A percentile compares a stretch with the other conserved stretches of the same genome.
Conservation (phyloP, 2,888 invertebrate species). For the Sthenelais limicola region DNA sequence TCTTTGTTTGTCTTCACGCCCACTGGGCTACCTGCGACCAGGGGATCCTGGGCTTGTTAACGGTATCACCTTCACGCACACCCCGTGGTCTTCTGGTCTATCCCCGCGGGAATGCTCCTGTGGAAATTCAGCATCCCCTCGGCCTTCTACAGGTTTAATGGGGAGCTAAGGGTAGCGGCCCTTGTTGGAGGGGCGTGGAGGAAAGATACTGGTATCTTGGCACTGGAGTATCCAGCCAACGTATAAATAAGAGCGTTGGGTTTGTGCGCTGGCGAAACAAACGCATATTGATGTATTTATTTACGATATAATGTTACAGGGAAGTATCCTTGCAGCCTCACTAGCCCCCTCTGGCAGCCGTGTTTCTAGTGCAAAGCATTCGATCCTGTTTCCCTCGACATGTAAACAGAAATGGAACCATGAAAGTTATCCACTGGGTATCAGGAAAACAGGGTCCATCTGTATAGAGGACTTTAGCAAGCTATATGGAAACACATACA, state of each 20-base stretch:
- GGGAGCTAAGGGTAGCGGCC: slow-evolving; percentile 1
- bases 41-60: too few species aligned
- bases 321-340: slow-evolving; percentile 21
- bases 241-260: slow-evolving; percentile 36
- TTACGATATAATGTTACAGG: slow-evolving; percentile 33
- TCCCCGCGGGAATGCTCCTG: slow-evolving; percentile 12
- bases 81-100: neutral
- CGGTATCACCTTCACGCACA: too few species aligned
- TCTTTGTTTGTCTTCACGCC: too few species aligned
- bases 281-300: slow-evolving; percentile 39
- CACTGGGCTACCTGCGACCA: neutral
- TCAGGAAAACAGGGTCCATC: slow-evolving; percentile 7
- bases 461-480: too few species aligned
- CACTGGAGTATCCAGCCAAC: slow-evolving; percentile 21
- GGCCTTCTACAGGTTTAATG: too few species aligned
- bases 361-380: slow-evolving; percentile 39
- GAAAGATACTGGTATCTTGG: slow-evolving; percentile 11
- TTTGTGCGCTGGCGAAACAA: slow-evolving; percentile 35
- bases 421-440: slow-evolving; percentile 33
- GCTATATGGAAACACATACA: too few species aligned
- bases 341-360: neutral
- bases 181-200: neutral
- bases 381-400: slow-evolving; percentile 34
- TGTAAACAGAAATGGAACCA: slow-evolving; percentile 35
- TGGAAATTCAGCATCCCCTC: too few species aligned